These are phyloP conservation scores for Delia radicum DNA, from an alignment of 1,140 invertebrate species.

Conservation along the genomic window DNA sequence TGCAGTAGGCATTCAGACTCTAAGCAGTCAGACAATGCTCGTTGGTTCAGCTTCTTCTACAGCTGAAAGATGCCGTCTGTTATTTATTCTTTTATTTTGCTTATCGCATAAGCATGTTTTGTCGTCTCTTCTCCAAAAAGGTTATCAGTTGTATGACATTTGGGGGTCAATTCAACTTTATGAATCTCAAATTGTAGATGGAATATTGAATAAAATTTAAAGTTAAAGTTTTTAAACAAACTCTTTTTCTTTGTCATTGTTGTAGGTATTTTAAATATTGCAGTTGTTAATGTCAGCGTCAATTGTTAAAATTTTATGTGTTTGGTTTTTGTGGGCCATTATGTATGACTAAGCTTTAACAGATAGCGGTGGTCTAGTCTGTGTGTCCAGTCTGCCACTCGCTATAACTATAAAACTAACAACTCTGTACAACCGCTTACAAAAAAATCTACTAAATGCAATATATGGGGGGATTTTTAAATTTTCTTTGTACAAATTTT, in stretches of 20 bases:
- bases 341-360: neutral
- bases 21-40: too few relatives aligned
- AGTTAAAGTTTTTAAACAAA: too few relatives aligned
- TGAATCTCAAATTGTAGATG: too few relatives aligned
- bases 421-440: neutral
- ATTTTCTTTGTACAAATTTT: neutral
- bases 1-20: too few relatives aligned
- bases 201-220: too few relatives aligned
- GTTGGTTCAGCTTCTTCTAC: neutral
- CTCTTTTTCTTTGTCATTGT: too few relatives aligned
- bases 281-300: neutral
- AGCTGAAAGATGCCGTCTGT: neutral
- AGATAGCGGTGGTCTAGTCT: too few relatives aligned
- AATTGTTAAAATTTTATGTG: neutral
- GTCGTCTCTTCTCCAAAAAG: constrained; percentile 10
- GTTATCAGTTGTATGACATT: constrained; percentile 15
- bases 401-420: constrained; percentile 1
- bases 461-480: too few relatives aligned
- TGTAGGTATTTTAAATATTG: too few relatives aligned
- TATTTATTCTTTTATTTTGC: neutral
- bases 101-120: neutral
- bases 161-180: constrained; percentile 2
- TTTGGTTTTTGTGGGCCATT: neutral
- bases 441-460: too few relatives aligned
- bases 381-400: too few relatives aligned